Percentiles rank a stretch among this genome's conserved stretches.
Conservation (phyloP, 2,113 vertebrate species). For the Spea bombifrons region DNA sequence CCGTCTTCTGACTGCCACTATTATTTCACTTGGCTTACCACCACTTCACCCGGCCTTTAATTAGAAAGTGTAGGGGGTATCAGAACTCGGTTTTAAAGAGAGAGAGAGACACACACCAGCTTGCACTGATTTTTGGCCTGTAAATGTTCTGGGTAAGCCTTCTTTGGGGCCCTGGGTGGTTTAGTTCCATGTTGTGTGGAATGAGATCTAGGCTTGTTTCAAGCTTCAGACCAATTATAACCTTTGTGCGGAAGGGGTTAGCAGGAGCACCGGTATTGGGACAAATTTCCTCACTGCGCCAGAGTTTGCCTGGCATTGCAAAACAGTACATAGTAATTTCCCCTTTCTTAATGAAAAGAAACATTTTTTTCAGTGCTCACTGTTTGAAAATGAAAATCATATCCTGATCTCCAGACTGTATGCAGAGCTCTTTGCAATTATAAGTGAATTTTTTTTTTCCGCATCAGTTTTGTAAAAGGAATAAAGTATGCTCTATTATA, state of each 20-base stretch:
- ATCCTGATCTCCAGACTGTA: not conserved
- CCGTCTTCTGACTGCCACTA: constrained; percentile 10
- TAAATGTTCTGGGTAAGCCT: constrained; percentile 3
- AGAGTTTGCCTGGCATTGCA: constrained; percentile 14
- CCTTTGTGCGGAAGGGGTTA: not conserved
- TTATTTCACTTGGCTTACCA: constrained; percentile 23
- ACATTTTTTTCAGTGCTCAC: constrained; percentile 4
- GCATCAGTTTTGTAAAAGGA: too few species aligned
- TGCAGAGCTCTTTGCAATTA: not conserved
- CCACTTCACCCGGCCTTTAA: constrained; percentile 32
- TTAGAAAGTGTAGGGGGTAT: constrained; percentile 16
- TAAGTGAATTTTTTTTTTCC: constrained; percentile 14
- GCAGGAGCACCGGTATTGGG: constrained; percentile 18
- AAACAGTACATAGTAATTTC: constrained; percentile 11
- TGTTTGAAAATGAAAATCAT: not conserved
- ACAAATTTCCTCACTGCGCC: constrained; percentile 4
- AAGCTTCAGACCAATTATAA: constrained; percentile 17
- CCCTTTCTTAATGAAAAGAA: constrained; percentile 20
- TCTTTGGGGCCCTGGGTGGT: constrained; percentile 2
- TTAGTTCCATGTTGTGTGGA: constrained; percentile 5
- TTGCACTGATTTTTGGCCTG: constrained; percentile 24
- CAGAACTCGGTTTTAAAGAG: constrained; percentile 1
- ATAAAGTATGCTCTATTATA: too few species aligned
- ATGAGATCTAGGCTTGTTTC: constrained; percentile 19
- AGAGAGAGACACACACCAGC: not conserved